Conservation (phyloP, 2,113 vertebrate species). For the Etia nguti region DNA sequence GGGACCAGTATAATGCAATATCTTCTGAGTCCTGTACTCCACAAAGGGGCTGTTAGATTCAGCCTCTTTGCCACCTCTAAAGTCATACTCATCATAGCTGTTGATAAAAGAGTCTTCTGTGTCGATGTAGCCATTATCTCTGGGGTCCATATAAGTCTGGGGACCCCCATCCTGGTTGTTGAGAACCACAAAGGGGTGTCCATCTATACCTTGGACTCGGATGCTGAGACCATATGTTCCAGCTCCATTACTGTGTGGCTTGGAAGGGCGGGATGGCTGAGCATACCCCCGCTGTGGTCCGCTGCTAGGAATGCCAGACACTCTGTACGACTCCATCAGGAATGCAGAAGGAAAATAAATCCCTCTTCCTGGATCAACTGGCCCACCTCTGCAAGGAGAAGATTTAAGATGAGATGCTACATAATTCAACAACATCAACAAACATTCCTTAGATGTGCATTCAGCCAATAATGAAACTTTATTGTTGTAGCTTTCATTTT, state of each 20-base stretch:
- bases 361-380: constrained; percentile 57
- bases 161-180: constrained; percentile 85
- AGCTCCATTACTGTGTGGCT: constrained; percentile 60
- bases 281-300: constrained; percentile 71
- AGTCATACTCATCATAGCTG: constrained; percentile 66
- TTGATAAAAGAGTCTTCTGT: constrained; percentile 63
- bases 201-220: constrained; percentile 93
- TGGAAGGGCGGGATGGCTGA: constrained; percentile 54
- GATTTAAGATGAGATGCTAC: constrained; percentile 34
- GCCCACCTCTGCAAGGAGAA: constrained; percentile 62
- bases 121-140: constrained; percentile 68
- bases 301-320: constrained; percentile 72
- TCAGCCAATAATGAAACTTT: constrained; percentile 22
- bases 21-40: constrained; percentile 71
- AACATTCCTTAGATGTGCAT: neutral
- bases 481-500: constrained; percentile 3
- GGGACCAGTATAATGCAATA: constrained; percentile 47
- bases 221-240: constrained; percentile 94
- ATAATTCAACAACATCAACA: constrained; percentile 16
- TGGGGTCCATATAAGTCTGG: constrained; percentile 64
- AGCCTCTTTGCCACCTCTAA: constrained; percentile 48
- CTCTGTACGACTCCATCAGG: constrained; percentile 86
- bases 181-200: constrained; percentile 94
- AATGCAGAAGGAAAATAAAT: constrained; percentile 64
- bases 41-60: constrained; percentile 72